Base-by-base conservation (phyloP, 2,113 vertebrate genomes). In the Stictonetta naevosa region DNA sequence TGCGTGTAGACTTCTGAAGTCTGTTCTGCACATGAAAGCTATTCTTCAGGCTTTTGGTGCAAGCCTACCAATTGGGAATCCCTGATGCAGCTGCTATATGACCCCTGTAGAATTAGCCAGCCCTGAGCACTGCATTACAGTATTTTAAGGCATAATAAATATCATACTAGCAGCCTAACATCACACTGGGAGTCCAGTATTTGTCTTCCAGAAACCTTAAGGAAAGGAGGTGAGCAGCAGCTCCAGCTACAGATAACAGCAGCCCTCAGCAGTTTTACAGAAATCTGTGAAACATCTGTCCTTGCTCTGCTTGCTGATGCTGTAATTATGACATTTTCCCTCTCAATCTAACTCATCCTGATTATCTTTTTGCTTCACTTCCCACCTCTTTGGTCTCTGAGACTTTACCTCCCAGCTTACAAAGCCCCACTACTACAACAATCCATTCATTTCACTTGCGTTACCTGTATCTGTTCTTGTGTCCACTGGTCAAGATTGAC, bases 401-500 rank as follows among this genome's bases (percentile, higher is more conserved):
- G 44, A 11, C 40, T 60, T 13, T 6, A 38, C 16, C 8, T 3
- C 33, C 62, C 11, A 18, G 23, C 20, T 64, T 11, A 40, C 2
- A 3, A 21, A 85, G 36, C 13, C 48, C n/a, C 18, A 1, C 11
- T 8, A 9, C 5, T 44, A 68, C 16, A 53, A 3, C 19, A 15
- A 2, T 23, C 56, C 3, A 4, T 1, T 6, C 0, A 6, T 13
- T n/a, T 9, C 40, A 2, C 22, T 34, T 6, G 2, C 59, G 0
- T 79, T 97, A 99, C 99, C 99, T 99, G 99, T 56, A 99, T 99
- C 97, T 99, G 99, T 76, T 99, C 99, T 89, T 99, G 99, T 0
- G 99, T 99, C 99, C 99, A 99, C 94, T 99, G 99, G 97, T 99
- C 99, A 13, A 99, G 98, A 93, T 99, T 99, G 90, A 99, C 99